phyloP scores from a whole-genome alignment of 2,113 vertebrate species.

The Genyomyrus donnyi region DNA sequence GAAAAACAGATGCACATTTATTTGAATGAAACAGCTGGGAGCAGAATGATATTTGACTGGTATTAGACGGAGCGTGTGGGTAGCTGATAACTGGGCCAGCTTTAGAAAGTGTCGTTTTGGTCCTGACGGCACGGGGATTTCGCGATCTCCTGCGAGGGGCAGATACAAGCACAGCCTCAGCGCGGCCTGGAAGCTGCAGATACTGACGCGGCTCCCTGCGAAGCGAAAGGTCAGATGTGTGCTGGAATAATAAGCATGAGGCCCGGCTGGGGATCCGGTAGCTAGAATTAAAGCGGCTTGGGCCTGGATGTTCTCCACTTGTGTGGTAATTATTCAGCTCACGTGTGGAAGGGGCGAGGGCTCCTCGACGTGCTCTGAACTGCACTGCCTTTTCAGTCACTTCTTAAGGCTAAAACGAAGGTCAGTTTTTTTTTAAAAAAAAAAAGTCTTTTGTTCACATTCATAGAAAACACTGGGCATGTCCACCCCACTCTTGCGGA shows the following conservation, averaged over 20 bases:
- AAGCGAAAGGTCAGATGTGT: slow-evolving; percentile 61
- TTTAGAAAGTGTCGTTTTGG: slow-evolving; percentile 39
- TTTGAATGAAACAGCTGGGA: slow-evolving; percentile 66
- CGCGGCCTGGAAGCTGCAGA: slow-evolving; percentile 52
- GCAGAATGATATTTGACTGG: slow-evolving; percentile 69
- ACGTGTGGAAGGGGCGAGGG: neutral
- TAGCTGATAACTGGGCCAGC: slow-evolving; percentile 51
- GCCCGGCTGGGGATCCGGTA: slow-evolving; percentile 46
- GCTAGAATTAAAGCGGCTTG: slow-evolving; percentile 19
- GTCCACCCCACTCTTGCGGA: neutral
- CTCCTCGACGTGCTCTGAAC: neutral
- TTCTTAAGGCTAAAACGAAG: neutral
- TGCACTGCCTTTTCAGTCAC: neutral
- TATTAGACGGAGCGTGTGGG: slow-evolving; percentile 55
- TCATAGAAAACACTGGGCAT: slow-evolving; percentile 5
- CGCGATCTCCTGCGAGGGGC: slow-evolving; percentile 48
- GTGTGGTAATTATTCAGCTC: slow-evolving; percentile 17
- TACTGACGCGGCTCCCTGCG: slow-evolving; percentile 61
- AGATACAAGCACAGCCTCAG: slow-evolving; percentile 57
- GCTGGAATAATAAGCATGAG: slow-evolving; percentile 70
- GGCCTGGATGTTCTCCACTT: slow-evolving; percentile 15
- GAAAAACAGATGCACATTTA: slow-evolving; percentile 60
- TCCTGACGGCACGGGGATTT: slow-evolving; percentile 46
- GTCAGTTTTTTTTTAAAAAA: neutral
- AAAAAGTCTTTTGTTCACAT: neutral